Evolutionary conservation across 1,140 invertebrate genomes (phyloP), one percentile per base, ranked within the genome.

Genomic region (Saccostrea cuccullata): DNA sequence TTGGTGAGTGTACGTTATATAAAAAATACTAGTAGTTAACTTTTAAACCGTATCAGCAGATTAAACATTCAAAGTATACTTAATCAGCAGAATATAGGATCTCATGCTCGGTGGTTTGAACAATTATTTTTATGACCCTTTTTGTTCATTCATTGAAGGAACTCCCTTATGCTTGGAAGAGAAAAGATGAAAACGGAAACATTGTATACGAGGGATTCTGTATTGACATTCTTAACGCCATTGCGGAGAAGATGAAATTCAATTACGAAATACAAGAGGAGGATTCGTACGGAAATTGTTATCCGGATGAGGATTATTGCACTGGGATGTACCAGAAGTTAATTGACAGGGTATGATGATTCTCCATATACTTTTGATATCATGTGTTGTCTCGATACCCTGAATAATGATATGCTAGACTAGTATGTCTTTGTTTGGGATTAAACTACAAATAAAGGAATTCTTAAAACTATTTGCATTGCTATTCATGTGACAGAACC

Each of bases 181-280:
- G 15, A 15, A 73, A 15, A 55, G 86, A 82, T n/a, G 86, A 56
- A 11, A 67, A 84, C n/a, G 86, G 47, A 17, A 85, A 73, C 23
- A 26, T 30, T 26, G 30, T 55, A 23, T 84, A 84, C 26, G 55
- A 55, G 40, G 82, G 82, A 9, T 84, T 84, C 82, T 55, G 40
- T 56, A 84, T 84, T 55, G 82, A 84, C 20, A 84, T 84, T 55
- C 55, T 84, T 6, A 26, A 84, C 9, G 6, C 17, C n/a, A 84
- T 84, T 13, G 55, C 47, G n/a, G 82, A 84, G 0, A 23, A 23
- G 23, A 5, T 84, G 13, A 84, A 84, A 6, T 84, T 84, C 40
- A 84, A 55, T 12, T 84, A 84, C 20, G 82, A 84, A 23, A 84
- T 84, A 12, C 47, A 55, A 26, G 55, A 55, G 55, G 55, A 84